phyloP scores from a whole-genome alignment of 2,113 vertebrate species.

The Nyctereutes procyonoides region DNA sequence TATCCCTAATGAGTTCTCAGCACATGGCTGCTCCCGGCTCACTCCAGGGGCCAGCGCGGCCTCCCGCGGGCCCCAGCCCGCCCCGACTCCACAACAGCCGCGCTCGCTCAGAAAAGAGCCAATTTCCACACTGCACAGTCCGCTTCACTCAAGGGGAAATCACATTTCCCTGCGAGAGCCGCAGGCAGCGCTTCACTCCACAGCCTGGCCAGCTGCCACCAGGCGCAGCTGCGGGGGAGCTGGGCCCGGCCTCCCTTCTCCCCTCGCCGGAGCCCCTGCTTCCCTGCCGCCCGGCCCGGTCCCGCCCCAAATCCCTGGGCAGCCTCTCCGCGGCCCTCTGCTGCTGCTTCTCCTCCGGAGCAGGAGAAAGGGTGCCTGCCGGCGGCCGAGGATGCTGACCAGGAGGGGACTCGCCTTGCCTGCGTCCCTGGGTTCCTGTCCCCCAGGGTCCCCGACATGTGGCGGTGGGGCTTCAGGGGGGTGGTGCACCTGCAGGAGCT shows the following conservation, averaged over 20 bases:
- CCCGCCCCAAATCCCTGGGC: neutral
- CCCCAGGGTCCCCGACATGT: neutral
- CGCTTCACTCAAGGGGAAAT: slow-evolving; percentile 81
- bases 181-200: slow-evolving; percentile 66
- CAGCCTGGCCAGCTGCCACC: slow-evolving; percentile 76
- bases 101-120: slow-evolving; percentile 80
- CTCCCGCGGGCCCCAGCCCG: slow-evolving; percentile 70
- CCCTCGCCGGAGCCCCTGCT: neutral
- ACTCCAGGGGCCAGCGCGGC: slow-evolving; percentile 79
- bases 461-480: neutral
- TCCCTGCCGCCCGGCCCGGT: neutral
- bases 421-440: neutral
- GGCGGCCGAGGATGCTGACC: neutral
- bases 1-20: slow-evolving; percentile 86
- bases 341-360: neutral
- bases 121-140: slow-evolving; percentile 85
- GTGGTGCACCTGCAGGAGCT: fast-evolving
- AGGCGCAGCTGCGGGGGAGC: slow-evolving; percentile 57
- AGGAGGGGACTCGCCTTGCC: neutral
- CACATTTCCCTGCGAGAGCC: slow-evolving; percentile 76
- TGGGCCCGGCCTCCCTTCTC: neutral
- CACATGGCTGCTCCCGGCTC: slow-evolving; percentile 85
- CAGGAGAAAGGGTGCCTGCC: neutral
- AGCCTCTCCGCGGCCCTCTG: neutral
- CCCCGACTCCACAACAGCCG: slow-evolving; percentile 41